Conservation (phyloP, 1,140 invertebrate genomes). For the Heliconius melpomene region DNA sequence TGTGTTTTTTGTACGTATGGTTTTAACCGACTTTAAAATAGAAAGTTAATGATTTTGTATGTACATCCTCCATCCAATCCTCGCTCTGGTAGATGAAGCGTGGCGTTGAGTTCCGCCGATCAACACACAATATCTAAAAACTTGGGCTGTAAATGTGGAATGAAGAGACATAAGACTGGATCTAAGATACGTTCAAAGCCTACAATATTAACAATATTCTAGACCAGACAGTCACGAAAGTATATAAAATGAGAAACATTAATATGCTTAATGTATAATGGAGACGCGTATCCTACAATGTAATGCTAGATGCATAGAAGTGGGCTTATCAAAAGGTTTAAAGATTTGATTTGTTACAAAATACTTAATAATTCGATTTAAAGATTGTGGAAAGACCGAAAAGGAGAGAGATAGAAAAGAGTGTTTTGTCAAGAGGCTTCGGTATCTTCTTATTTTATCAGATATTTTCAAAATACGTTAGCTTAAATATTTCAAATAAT, state of each 20-base stretch:
- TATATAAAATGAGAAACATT: conserved; percentile 27
- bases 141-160: neutral
- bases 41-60: too few species aligned
- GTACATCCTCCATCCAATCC: too few species aligned
- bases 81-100: too few species aligned
- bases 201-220: neutral
- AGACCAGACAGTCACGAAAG: conserved; percentile 18
- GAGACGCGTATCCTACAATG: neutral
- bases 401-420: neutral
- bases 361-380: neutral
- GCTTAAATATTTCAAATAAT: too few species aligned
- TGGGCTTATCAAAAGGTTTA: neutral
- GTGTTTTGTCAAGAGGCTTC: neutral
- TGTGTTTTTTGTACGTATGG: too few species aligned
- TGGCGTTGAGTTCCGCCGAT: neutral
- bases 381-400: neutral
- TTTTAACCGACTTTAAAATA: too few species aligned
- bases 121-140: neutral
- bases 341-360: neutral
- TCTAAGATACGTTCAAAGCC: neutral
- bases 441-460: too few species aligned
- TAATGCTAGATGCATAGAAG: neutral
- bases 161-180: neutral
- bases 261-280: conserved; percentile 22
- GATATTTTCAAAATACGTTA: too few species aligned